Base-by-base conservation (phyloP, 2,797 vertebrate genomes). In the Bryconaethiops microstoma region DNA sequence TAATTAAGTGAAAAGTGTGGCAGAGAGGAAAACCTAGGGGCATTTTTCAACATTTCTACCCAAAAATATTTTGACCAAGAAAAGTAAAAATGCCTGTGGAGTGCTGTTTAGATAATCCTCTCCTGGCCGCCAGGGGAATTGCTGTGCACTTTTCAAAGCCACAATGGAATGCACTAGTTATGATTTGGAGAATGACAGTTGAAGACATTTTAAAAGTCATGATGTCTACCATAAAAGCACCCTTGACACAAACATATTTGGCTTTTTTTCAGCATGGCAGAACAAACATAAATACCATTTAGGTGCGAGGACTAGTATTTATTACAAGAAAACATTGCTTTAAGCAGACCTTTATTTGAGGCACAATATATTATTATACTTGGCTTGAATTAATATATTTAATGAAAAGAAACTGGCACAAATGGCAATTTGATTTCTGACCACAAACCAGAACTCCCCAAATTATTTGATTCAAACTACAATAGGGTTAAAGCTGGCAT, bases 1-100 rank as follows among this genome's bases (percentile, higher is more conserved):
- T 71, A 82, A 73, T 82, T 54, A 78, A 84, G 63, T 68, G 42
- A 70, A 77, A 79, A 55, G 78, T 5, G 48, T 59, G 12, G 63
- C 69, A 78, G 10, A 55, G 7, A 39, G 59, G 74, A 82, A 83
- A 50, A 76, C 75, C 59, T 13, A n/a, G 17, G 68, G 72, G 40
- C 42, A 76, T 42, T 84, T 83, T 65, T 64, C 23, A 79, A 35
- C 45, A 78, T 79, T 77, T 77, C 9, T 79, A 14, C 17, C 35
- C 19, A 42, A 60, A 63, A 25, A 52, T 57, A 69, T 12, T n/a
- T 45, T 14, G 52, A 42, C 21, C 42, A 65, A 50, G 12, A 74
- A 83, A 19, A 48, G 12, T 13, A 52, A 45, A 72, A 76, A 72
- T 7, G 29, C 64, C 14, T 12, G n/a, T 45, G 52, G 17, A 70